Conservation (phyloP, 23 tunicate genomes). For the Halocynthia roretzi region DNA sequence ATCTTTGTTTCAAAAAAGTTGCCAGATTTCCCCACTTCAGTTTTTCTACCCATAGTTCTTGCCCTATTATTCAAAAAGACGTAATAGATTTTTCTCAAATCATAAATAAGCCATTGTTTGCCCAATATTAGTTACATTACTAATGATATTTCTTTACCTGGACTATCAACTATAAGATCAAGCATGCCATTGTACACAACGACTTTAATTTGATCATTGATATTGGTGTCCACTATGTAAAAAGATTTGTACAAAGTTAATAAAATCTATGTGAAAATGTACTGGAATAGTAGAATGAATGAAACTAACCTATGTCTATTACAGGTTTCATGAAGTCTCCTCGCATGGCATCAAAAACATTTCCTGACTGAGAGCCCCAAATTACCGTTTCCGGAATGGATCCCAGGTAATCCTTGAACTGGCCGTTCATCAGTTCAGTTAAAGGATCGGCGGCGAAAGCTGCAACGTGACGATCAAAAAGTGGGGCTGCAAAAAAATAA, state of each 20-base stretch:
- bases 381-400: conserved; percentile 57
- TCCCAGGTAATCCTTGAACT: conserved; percentile 63
- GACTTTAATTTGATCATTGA: conserved; percentile 67
- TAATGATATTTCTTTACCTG: conserved; percentile 35
- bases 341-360: conserved; percentile 53
- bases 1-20: conserved; percentile 31
- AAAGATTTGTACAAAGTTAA: not conserved
- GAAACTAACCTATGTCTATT: conserved; percentile 53
- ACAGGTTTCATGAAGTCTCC: conserved; percentile 96
- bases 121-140: no score
- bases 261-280: not conserved
- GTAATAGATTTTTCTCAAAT: no score
- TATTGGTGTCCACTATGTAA: conserved; percentile 47
- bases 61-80: conserved; percentile 27
- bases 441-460: conserved; percentile 58
- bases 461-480: conserved; percentile 43
- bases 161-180: conserved; percentile 89
- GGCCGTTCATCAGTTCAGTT: conserved; percentile 65
- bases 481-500: not conserved
- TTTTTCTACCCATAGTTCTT: conserved; percentile 78
- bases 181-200: conserved; percentile 92
- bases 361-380: conserved; percentile 91
- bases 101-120: not conserved
- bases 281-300: not conserved
- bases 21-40: conserved; percentile 39